These are phyloP conservation scores for Hyphantria cunea DNA, from an alignment of 1,140 invertebrate species.

Conservation along the genomic window DNA sequence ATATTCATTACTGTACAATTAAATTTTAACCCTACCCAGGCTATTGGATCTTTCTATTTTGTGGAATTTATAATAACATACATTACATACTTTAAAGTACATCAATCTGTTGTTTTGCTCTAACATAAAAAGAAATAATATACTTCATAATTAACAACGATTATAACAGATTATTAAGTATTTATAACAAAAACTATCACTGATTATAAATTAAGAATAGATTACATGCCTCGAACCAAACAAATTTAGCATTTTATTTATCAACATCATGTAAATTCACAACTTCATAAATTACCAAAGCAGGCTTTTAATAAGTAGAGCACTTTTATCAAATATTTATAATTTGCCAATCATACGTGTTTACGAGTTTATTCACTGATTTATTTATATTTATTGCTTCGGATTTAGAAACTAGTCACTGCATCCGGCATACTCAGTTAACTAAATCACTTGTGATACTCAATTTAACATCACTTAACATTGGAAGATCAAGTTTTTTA, in stretches of 20 bases:
- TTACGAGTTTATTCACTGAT: constrained; percentile 44
- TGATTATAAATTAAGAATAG: neutral
- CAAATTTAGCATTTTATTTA: constrained; percentile 33
- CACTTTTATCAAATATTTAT: constrained; percentile 45
- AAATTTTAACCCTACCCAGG: too few species aligned
- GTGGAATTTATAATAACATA: too few species aligned
- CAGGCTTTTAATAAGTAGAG: constrained; percentile 26
- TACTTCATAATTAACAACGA: neutral
- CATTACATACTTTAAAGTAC: too few species aligned
- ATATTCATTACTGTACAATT: too few species aligned
- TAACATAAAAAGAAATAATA: too few species aligned
- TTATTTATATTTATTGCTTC: constrained; percentile 36
- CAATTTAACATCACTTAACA: constrained; percentile 10
- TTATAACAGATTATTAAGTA: neutral
- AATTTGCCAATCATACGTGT: constrained; percentile 39
- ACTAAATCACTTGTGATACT: constrained; percentile 2
- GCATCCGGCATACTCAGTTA: constrained; percentile 24
- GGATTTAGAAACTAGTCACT: constrained; percentile 35
- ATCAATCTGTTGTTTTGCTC: too few species aligned
- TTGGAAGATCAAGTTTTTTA: neutral
- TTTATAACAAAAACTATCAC: constrained; percentile 3
- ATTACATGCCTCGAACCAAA: neutral
- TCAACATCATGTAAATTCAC: constrained; percentile 31
- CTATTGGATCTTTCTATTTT: too few species aligned
- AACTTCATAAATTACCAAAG: constrained; percentile 35